These are phyloP conservation scores for Sylvietta virens DNA, from an alignment of 2,113 vertebrate genomes.

Conservation along the genomic window DNA sequence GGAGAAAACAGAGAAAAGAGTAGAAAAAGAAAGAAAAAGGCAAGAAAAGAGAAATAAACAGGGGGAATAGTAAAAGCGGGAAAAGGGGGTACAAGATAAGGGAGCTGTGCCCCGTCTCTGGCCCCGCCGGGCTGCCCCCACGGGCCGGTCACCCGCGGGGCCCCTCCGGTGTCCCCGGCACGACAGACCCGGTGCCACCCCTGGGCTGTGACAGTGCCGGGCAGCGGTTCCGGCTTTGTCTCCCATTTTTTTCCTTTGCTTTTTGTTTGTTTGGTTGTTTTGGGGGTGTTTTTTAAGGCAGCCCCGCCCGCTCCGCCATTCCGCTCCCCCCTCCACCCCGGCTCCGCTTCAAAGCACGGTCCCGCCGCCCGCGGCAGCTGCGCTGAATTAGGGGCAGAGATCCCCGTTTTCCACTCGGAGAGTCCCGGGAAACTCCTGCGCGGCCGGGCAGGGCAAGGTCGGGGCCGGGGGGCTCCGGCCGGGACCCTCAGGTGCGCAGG, in stretches of 20 bases:
- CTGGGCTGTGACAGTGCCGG: neutral
- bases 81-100: neutral
- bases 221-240: fast-evolving
- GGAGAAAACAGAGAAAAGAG: fast-evolving
- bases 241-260: neutral
- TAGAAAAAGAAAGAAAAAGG: neutral
- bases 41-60: neutral
- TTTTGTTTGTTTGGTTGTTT: neutral
- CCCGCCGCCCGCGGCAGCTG: neutral
- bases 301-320: neutral
- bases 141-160: neutral
- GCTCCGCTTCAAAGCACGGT: neutral
- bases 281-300: neutral
- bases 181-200: neutral
- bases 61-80: neutral
- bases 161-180: neutral
- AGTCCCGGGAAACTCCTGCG: neutral
- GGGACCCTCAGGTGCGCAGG: neutral
- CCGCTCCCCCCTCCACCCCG: no score
- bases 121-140: neutral
- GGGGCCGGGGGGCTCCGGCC: neutral
- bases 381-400: neutral
- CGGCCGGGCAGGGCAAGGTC: neutral
- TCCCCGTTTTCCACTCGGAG: neutral
- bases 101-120: neutral